Conservation (phyloP, 2,797 vertebrate genomes). For the Manis pentadactyla region DNA sequence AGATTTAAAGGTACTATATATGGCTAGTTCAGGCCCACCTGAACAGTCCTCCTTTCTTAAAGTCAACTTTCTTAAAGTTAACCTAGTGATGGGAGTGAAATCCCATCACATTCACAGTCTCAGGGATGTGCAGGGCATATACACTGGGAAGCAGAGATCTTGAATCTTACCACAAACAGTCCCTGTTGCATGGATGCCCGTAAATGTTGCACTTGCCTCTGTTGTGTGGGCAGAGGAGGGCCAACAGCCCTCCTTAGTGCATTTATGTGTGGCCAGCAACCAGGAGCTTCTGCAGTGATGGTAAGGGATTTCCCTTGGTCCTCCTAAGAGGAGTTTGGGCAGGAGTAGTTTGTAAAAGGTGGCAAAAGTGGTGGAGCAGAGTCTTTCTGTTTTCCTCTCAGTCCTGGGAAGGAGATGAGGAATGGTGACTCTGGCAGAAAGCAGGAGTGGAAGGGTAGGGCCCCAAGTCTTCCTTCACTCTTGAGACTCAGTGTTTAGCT, state of each 20-base stretch:
- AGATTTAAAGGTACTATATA: not conserved
- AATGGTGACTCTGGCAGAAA: not conserved
- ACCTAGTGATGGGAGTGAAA: not conserved
- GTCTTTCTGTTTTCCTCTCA: not conserved
- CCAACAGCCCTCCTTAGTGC: not conserved
- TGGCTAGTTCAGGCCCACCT: not conserved
- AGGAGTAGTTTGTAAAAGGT: not conserved
- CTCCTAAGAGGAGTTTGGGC: not conserved
- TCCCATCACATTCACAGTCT: not conserved
- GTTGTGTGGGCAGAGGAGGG: not conserved
- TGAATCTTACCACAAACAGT: not conserved
- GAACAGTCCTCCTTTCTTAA: not conserved
- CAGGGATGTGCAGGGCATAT: not conserved
- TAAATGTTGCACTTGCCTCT: not conserved
- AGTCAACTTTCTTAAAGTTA: conserved; percentile 17
- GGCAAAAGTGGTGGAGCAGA: not conserved
- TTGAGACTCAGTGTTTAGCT: not conserved
- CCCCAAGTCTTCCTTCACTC: not conserved
- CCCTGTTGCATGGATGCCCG: not conserved
- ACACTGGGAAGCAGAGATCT: not conserved
- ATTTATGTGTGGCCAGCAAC: not conserved
- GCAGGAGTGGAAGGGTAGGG: not conserved
- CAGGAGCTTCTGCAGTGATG: not conserved
- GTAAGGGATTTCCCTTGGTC: not conserved
- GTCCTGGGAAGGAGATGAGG: not conserved